A percentile compares a stretch with the other conserved stretches of the same genome.
These are phyloP conservation scores for Lochmaea capreae DNA, from an alignment of 2,888 invertebrate species.

Conservation along the genomic window DNA sequence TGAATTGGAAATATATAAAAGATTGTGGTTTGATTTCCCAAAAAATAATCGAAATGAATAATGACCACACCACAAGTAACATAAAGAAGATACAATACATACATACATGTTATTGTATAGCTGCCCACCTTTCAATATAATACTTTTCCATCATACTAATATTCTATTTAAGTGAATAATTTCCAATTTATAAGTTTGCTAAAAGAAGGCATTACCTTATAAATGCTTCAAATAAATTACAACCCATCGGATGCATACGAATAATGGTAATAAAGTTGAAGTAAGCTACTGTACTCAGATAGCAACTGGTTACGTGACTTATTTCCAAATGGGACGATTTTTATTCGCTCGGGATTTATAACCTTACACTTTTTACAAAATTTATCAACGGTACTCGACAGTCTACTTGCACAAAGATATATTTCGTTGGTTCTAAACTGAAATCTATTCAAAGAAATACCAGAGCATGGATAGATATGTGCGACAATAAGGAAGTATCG, in stretches of 20 bases:
- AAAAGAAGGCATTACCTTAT: neutral
- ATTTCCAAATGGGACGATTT: neutral
- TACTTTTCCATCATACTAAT: neutral
- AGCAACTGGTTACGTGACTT: conserved; percentile 3
- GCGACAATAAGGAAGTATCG: neutral
- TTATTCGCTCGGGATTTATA: neutral
- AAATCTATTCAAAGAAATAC: neutral
- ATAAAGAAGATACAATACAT: too few species aligned
- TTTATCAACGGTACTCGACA: conserved; percentile 4
- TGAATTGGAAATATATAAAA: too few species aligned
- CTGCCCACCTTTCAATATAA: too few species aligned
- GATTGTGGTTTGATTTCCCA: too few species aligned
- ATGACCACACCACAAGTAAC: too few species aligned
- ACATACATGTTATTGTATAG: too few species aligned
- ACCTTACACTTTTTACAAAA: conserved; percentile 1
- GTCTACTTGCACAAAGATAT: neutral
- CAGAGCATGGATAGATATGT: neutral
- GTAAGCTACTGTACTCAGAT: conserved; percentile 1
- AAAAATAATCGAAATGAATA: too few species aligned
- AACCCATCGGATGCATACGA: neutral
- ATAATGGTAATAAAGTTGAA: conserved; percentile 7
- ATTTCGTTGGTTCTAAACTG: neutral
- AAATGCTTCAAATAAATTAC: neutral
- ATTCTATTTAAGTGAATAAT: neutral
- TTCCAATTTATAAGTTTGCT: neutral